Percentiles rank a stretch among this genome's conserved stretches.
phyloP scores from a whole-genome alignment of 2,888 invertebrate genomes.

The Bimastos eiseni region DNA sequence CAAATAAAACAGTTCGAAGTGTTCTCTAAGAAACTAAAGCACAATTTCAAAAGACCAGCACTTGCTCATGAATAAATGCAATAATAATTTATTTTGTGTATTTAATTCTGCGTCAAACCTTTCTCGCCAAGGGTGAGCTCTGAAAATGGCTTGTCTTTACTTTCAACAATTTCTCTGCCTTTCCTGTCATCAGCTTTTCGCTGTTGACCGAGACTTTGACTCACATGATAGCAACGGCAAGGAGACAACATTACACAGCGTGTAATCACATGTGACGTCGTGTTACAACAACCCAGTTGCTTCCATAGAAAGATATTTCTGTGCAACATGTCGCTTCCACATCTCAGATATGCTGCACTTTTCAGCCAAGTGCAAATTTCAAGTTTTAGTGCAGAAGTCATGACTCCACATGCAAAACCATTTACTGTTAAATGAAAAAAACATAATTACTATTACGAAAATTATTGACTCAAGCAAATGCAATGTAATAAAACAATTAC shows the following conservation, averaged over 20 bases:
- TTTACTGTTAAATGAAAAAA: background rate
- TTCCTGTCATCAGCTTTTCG: background rate
- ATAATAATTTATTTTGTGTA: background rate
- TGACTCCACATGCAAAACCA: background rate
- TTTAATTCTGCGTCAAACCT: background rate
- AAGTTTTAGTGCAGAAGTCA: background rate
- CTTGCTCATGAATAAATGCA: no score
- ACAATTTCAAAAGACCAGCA: no score
- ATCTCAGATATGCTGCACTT: background rate
- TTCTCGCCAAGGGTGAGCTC: background rate
- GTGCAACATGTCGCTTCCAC: background rate
- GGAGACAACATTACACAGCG: background rate
- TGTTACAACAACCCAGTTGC: background rate
- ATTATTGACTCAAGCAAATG: no score
- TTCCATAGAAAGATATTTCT: background rate
- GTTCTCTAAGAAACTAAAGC: background rate
- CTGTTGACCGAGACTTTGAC: background rate
- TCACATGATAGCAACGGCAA: background rate
- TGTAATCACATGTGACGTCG: background rate
- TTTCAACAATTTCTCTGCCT: conserved; percentile 13
- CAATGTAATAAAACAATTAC: no score
- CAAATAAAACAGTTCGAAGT: background rate
- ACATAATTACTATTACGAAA: background rate
- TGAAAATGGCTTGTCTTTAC: background rate
- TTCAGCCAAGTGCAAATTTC: background rate